Base-by-base conservation (phyloP, 1,140 invertebrate species). In the Batillaria attramentaria region DNA sequence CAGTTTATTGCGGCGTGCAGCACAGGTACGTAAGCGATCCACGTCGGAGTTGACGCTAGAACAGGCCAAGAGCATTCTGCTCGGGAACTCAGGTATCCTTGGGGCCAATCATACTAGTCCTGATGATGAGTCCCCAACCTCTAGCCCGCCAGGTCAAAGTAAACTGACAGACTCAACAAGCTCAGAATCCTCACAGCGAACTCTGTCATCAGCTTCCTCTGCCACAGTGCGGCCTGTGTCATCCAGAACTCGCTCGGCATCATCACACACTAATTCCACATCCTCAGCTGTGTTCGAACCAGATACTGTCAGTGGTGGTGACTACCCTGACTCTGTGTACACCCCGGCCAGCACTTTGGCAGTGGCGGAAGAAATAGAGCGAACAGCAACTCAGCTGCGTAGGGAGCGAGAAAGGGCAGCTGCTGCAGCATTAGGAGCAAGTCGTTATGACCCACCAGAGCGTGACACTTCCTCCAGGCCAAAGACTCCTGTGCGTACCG, bases 11-110 rank as follows among this genome's bases (percentile, higher is more conserved):
- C 79, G 79, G 39, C 66, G 81, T 28, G 83, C 83, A 31, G 79
- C 54, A 3, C 82, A 81, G 76, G 42, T 70, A 78, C 72, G 50
- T 10, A 75, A 75, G 37, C 43, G 81, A 28, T 79, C 81, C 13
- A 70, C 79, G 31, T 74, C 83, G 37, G 85, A 88, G 60, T 39
- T 88, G 73, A 87, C 84, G 4, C 57, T 88, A n/a, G 84, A 86
- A 50, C 84, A 87, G 68, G 87, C 87, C 46, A 88, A 88, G 76
- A 82, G 84, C 62, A 88, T 88, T 74, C 80, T 88, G 6, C 57
- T 84, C 28, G 87, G 87, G 28, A 85, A 85, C 62, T 87, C 87
- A 28, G 85, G 85, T 33, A 82, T 87, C 72, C 76, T 87, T 28
- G 76, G 41, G 1, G 60, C 62, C 43, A 35, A 35, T 5, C 43